Evolutionary conservation across 1,140 invertebrate species (phyloP).

Genomic region (Drosophila arawakana): DNA sequence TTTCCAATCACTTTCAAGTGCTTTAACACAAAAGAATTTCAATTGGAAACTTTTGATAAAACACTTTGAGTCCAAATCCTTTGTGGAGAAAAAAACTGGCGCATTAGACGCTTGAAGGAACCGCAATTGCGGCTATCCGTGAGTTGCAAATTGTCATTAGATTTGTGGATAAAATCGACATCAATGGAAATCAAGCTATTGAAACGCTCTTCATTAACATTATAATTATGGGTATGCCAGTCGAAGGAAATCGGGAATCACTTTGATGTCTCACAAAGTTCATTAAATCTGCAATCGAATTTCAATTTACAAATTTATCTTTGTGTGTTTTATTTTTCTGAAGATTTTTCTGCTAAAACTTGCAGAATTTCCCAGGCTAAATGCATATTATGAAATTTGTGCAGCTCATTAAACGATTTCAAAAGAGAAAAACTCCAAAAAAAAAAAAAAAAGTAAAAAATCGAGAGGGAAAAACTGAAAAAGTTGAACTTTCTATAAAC

Average conservation of each 20-base stretch:
- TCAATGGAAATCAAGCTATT: slow-evolving; percentile 47
- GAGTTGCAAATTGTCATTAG: slow-evolving; percentile 8
- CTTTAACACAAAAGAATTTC: background rate
- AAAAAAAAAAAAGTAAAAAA: background rate
- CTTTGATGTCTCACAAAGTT: slow-evolving; percentile 42
- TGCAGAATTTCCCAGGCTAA: slow-evolving; percentile 68
- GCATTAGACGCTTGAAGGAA: slow-evolving; percentile 22
- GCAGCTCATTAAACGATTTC: slow-evolving; percentile 81
- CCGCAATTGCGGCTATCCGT: slow-evolving; percentile 10
- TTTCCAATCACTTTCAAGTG: background rate
- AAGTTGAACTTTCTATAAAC: background rate
- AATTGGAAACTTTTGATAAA: background rate
- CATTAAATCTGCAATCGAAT: slow-evolving; percentile 37
- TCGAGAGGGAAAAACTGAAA: background rate
- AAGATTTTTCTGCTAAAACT: slow-evolving; percentile 66
- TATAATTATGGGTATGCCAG: slow-evolving; percentile 25
- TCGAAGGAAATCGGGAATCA: background rate
- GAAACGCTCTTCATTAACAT: slow-evolving; percentile 37
- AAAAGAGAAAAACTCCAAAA: slow-evolving; percentile 40
- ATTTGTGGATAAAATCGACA: slow-evolving; percentile 21
- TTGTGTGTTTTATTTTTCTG: background rate
- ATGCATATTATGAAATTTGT: slow-evolving; percentile 65
- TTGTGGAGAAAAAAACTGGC: background rate
- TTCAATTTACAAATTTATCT: slow-evolving; percentile 3
- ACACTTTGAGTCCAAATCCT: background rate